Evolutionary conservation across 2,113 vertebrate genomes (phyloP).

Genomic region (Leucoraja erinaceus): DNA sequence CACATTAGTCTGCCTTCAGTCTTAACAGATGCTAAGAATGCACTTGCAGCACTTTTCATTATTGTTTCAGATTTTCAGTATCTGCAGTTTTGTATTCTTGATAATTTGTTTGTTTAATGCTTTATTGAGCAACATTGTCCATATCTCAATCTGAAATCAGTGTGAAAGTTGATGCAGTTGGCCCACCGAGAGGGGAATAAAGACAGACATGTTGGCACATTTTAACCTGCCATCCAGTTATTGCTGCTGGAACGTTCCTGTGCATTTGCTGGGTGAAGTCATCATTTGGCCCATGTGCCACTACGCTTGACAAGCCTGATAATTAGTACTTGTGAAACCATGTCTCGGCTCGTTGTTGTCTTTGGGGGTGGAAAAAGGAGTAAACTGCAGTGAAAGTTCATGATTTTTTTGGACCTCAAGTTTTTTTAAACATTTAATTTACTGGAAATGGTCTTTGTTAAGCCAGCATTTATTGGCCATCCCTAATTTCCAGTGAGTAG

Average conservation of each 20-base stretch:
- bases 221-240: background rate
- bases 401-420: background rate
- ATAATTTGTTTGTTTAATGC: background rate
- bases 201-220: background rate
- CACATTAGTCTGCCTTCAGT: background rate
- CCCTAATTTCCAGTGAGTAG: too few relatives aligned
- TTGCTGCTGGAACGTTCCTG: background rate
- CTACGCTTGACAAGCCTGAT: background rate
- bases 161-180: background rate
- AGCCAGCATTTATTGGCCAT: too few relatives aligned
- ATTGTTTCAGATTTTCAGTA: background rate
- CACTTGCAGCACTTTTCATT: background rate
- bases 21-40: background rate
- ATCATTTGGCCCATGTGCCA: background rate
- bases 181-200: background rate
- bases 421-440: too few relatives aligned
- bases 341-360: background rate
- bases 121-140: background rate
- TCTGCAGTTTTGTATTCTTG: background rate
- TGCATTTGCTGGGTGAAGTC: background rate
- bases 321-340: background rate
- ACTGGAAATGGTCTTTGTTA: too few relatives aligned
- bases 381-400: background rate
- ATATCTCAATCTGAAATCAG: background rate
- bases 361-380: background rate